A percentile compares a stretch with the other conserved stretches of the same genome.
phyloP scores from a whole-genome alignment of 2,113 vertebrate genomes.

The Sinocyclocheilus anshuiensis region DNA sequence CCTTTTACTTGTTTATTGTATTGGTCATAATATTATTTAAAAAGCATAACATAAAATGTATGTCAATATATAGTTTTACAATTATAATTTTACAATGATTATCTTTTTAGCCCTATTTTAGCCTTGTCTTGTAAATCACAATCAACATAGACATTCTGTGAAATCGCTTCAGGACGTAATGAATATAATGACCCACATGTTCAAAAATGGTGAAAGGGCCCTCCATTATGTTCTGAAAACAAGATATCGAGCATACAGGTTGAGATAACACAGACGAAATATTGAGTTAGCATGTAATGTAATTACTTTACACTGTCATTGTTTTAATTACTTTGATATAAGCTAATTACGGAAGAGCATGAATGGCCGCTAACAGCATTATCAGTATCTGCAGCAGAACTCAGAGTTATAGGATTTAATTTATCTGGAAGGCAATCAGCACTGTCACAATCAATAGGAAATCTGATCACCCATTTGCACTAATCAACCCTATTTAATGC shows the following conservation, averaged over 20 bases:
- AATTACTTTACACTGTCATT: slow-evolving; percentile 50
- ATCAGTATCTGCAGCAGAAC: slow-evolving; percentile 41
- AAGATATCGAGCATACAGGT: slow-evolving; percentile 9
- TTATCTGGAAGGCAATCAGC: slow-evolving; percentile 59
- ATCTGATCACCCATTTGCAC: slow-evolving; percentile 55
- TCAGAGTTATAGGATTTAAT: slow-evolving; percentile 57
- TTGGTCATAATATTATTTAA: neutral
- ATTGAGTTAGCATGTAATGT: slow-evolving; percentile 35
- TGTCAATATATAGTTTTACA: neutral
- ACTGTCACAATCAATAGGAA: slow-evolving; percentile 58
- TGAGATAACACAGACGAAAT: slow-evolving; percentile 13
- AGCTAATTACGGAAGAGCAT: slow-evolving; percentile 51
- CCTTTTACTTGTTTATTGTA: too few species aligned
- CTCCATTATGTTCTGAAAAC: neutral
- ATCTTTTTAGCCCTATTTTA: neutral
- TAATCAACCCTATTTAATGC: slow-evolving; percentile 60
- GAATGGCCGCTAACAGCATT: slow-evolving; percentile 43
- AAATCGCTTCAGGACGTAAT: neutral
- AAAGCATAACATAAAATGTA: neutral
- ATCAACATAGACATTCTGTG: neutral
- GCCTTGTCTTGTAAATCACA: slow-evolving; percentile 1
- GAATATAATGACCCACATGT: neutral
- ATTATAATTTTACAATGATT: neutral
- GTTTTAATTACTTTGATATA: slow-evolving; percentile 55
- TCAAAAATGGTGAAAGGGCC: neutral